Evolutionary conservation across 53 echinoderm and acorn worm species (phyloP).

Genomic region (Zoroaster sp.): DNA sequence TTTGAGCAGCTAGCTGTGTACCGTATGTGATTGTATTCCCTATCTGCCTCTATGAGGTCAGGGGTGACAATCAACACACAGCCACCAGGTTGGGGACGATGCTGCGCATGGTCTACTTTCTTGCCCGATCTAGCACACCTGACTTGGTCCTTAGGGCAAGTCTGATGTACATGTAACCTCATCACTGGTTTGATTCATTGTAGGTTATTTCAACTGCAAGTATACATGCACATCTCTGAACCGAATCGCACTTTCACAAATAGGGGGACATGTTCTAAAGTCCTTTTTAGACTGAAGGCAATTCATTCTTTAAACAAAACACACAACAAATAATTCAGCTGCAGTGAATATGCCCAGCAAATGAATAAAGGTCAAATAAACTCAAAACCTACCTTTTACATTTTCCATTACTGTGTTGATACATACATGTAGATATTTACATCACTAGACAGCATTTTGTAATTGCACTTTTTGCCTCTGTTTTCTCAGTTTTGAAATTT

Average conservation of each 20-base stretch:
- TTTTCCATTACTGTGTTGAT: background rate
- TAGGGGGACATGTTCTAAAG: background rate
- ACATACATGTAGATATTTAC: background rate
- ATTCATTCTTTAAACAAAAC: background rate
- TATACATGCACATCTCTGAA: background rate
- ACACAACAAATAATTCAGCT: background rate
- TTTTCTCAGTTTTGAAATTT: background rate
- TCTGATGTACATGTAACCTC: background rate
- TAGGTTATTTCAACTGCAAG: background rate
- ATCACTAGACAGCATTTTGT: background rate
- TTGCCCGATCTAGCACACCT: background rate
- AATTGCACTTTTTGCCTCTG: background rate
- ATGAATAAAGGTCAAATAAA: background rate
- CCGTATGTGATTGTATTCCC: background rate
- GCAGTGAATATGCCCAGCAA: background rate
- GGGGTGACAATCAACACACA: background rate
- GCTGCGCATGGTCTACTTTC: background rate
- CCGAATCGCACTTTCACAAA: background rate
- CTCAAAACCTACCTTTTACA: background rate
- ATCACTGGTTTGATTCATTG: background rate
- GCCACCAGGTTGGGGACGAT: conserved; percentile 4
- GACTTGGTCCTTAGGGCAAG: background rate
- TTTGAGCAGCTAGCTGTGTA: background rate
- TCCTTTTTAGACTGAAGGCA: background rate
- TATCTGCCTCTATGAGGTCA: background rate